Evolutionary conservation across 2,797 vertebrate genomes (phyloP), one percentile per base, ranked within the genome.

Genomic region (Synaphobranchus kaupii): DNA sequence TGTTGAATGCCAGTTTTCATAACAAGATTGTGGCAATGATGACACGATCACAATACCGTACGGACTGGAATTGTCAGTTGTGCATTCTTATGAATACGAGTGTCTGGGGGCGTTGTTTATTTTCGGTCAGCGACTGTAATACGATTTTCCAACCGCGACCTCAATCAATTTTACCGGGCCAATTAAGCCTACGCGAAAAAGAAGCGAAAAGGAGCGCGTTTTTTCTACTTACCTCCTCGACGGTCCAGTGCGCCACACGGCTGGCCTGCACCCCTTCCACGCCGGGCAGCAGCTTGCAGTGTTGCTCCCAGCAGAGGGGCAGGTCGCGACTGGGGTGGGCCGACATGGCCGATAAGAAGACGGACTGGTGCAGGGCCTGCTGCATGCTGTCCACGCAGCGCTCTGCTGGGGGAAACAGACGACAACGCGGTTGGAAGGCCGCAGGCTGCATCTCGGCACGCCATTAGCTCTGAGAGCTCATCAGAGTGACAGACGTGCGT

Each of bases 271-370:
- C 89, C 0, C 93, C 89, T 0, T 89, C 90, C 66, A 97, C 94
- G 0, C 94, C 95, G 0, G 96, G 95, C 86, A 96, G 92, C 25
- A 96, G 91, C 90, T 97, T 96, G 84, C 92, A 90, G 89, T 93
- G 94, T n/a, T 96, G 94, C 84, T 96, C 94, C 93, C 96, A 95
- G 87, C 93, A 94, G 2, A 97, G 90, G 0, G 94, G 93, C 87
- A 96, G 92, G 90, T 96, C 93, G 0, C 95, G 93, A 10, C 93
- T 90, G 0, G 95, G 94, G 85, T 89, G 86, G 0, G 95, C 88
- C 0, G 95, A 96, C 95, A 96, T 94, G 63, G 94, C 93, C 0
- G 94, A 94, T 88, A 95, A 90, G 90, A 96, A 96, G 91, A 96
- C 91, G 0, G 95, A 94, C 88, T 94, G 94, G 76, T 95, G 95